Conservation (phyloP, 2,113 vertebrate species). For the Mormoops blainvillei region DNA sequence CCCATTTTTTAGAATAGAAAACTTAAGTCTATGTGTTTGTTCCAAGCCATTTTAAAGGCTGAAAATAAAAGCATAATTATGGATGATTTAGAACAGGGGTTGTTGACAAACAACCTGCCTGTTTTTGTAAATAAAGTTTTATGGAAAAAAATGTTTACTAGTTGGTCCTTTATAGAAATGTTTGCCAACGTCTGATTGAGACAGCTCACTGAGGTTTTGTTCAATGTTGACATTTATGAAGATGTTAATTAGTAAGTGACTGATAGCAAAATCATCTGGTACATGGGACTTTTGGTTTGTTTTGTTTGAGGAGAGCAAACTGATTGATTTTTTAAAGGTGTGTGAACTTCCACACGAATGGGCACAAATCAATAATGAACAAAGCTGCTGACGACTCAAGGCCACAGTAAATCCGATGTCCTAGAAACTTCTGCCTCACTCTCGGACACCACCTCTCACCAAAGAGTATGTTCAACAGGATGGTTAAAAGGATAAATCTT, state of each 20-base stretch:
- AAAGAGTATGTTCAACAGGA: background rate
- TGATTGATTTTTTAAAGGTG: background rate
- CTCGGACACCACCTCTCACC: background rate
- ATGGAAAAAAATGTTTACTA: background rate
- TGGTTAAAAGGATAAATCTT: background rate
- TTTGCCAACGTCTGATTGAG: background rate
- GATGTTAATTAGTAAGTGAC: background rate
- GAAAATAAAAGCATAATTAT: background rate
- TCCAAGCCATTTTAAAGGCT: background rate
- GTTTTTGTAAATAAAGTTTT: conserved; percentile 12
- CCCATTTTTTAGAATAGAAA: background rate
- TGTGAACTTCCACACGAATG: background rate
- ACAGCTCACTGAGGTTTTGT: background rate
- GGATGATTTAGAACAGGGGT: background rate
- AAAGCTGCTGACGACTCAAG: background rate
- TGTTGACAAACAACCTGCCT: background rate
- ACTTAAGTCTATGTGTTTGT: background rate
- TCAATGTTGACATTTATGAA: background rate
- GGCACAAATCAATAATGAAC: background rate
- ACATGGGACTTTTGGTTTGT: background rate
- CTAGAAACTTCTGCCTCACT: background rate
- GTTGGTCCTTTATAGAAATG: background rate
- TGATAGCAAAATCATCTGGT: background rate
- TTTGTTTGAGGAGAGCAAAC: background rate
- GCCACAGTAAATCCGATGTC: background rate